Evolutionary conservation across 1,140 invertebrate species (phyloP).

Genomic region (Psilanteris sp.): DNA sequence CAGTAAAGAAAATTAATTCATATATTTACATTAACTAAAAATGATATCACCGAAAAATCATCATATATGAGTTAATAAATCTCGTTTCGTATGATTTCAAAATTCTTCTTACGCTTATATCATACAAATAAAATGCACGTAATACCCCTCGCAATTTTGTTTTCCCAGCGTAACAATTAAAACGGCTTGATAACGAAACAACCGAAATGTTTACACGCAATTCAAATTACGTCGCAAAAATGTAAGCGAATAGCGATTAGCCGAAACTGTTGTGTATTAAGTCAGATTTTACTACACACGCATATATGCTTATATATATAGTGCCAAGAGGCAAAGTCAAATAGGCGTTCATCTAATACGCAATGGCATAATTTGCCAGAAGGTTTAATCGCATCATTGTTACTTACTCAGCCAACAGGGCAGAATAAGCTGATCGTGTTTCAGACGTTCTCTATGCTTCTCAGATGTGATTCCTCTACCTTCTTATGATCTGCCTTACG

Average conservation of each 20-base stretch:
- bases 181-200: no score
- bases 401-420: slow-evolving; percentile 73
- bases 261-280: slow-evolving; percentile 23
- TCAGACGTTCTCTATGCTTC: slow-evolving; percentile 67
- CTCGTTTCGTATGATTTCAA: no score
- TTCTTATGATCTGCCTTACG: slow-evolving; percentile 33
- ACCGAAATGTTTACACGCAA: no score
- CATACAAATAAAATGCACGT: no score
- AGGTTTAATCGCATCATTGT: slow-evolving; percentile 78
- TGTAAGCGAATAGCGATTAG: slow-evolving; percentile 10
- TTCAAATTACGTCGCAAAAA: no score
- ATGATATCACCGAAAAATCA: no score
- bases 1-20: no score
- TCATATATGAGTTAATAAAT: no score
- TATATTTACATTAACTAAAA: no score
- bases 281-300: slow-evolving; percentile 63
- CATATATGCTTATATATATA: slow-evolving; percentile 61
- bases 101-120: no score
- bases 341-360: slow-evolving; percentile 70
- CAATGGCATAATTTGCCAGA: slow-evolving; percentile 75
- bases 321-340: slow-evolving; percentile 71
- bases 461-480: slow-evolving; percentile 41
- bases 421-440: slow-evolving; percentile 79
- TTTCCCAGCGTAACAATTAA: no score
- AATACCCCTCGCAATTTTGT: no score